These are phyloP conservation scores for Oncorhynchus mykiss DNA, from an alignment of 2,113 vertebrate genomes.

Conservation along the genomic window DNA sequence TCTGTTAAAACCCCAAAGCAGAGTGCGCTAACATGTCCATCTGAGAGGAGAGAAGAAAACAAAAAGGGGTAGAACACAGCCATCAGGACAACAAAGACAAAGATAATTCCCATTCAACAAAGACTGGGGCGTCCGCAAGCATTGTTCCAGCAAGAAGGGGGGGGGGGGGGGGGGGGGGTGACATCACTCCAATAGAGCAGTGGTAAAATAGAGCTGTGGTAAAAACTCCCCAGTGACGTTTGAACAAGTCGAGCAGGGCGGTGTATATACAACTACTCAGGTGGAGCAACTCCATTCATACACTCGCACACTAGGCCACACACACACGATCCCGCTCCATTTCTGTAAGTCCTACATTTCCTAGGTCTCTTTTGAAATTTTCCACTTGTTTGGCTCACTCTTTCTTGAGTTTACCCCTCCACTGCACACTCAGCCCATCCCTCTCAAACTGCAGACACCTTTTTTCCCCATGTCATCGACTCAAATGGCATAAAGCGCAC, in stretches of 20 bases:
- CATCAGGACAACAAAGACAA: slow-evolving; percentile 47
- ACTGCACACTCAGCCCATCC: too few relatives aligned
- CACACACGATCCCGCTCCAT: background rate
- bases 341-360: background rate
- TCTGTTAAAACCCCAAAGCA: too few relatives aligned
- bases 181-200: background rate
- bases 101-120: slow-evolving; percentile 39
- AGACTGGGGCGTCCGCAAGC: slow-evolving; percentile 41
- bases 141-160: slow-evolving; percentile 30
- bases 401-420: too few relatives aligned
- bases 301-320: background rate
- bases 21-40: background rate
- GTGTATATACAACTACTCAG: background rate
- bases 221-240: background rate
- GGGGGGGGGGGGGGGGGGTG: slow-evolving; percentile 1
- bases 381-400: too few relatives aligned
- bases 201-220: background rate
- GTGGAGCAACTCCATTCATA: background rate
- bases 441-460: too few relatives aligned
- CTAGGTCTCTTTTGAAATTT: too few relatives aligned
- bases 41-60: slow-evolving; percentile 1
- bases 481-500: too few relatives aligned
- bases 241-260: background rate
- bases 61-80: slow-evolving; percentile 39
- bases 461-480: too few relatives aligned